Percentiles rank a stretch among this genome's conserved stretches.
These are phyloP conservation scores for Himantopus leucocephalus DNA, from an alignment of 2,113 vertebrate genomes.

Conservation along the genomic window DNA sequence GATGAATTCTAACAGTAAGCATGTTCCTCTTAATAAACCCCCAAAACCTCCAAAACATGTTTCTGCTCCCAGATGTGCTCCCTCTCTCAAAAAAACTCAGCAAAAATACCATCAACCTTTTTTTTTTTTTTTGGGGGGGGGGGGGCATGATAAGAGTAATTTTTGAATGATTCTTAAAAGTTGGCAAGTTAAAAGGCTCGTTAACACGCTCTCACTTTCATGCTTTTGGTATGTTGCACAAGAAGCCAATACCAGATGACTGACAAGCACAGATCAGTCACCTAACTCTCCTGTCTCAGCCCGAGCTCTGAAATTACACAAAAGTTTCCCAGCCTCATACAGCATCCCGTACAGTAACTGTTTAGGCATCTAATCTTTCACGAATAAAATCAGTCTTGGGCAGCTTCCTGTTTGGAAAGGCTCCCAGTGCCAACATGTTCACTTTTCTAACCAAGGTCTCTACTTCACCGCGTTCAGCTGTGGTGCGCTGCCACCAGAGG, in stretches of 20 bases:
- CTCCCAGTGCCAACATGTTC: not conserved
- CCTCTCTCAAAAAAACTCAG: not conserved
- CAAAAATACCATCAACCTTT: not conserved
- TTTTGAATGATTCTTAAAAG: not conserved
- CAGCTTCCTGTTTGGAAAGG: not conserved
- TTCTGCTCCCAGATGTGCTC: not conserved
- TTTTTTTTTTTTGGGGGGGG: no score
- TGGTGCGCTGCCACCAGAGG: not conserved
- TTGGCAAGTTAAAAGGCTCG: not conserved
- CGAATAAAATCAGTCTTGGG: not conserved
- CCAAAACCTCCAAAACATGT: not conserved
- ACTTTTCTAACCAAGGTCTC: not conserved
- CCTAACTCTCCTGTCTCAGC: not conserved
- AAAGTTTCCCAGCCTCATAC: not conserved
- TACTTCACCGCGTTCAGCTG: not conserved
- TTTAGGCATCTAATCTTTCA: not conserved
- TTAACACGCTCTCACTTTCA: not conserved
- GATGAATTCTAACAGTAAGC: not conserved
- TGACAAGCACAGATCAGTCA: not conserved
- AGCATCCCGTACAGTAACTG: not conserved
- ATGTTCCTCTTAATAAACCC: not conserved
- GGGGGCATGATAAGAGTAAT: fast-evolving
- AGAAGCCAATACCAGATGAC: not conserved
- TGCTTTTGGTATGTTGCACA: fast-evolving
- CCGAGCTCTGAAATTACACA: not conserved